A percentile compares a stretch with the other conserved stretches of the same genome.
These are phyloP conservation scores for Himalopsyche kuldschensis DNA, from an alignment of 2,888 invertebrate species.

Conservation along the genomic window DNA sequence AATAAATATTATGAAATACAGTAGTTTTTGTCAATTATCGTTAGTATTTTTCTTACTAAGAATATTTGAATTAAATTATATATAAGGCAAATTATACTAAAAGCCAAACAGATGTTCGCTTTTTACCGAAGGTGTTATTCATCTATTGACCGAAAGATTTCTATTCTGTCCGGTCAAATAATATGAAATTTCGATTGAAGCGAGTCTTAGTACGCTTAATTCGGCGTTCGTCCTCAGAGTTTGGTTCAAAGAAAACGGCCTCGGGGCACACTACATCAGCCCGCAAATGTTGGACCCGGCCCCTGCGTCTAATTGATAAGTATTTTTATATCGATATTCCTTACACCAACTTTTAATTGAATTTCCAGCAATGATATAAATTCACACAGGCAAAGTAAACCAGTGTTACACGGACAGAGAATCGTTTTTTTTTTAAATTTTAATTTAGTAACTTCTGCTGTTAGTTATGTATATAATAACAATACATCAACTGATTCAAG, in stretches of 20 bases:
- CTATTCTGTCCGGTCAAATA: background rate
- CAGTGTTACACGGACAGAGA: background rate
- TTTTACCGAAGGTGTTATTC: background rate
- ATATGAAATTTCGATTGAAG: slow-evolving; percentile 3
- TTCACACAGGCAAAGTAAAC: background rate
- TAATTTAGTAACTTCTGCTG: background rate
- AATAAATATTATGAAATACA: background rate
- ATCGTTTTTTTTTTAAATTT: background rate
- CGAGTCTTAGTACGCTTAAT: background rate
- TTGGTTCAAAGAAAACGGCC: background rate
- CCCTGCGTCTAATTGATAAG: slow-evolving; percentile 31
- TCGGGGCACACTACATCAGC: slow-evolving; percentile 20
- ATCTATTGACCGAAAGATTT: background rate
- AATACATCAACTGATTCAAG: background rate
- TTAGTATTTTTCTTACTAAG: background rate
- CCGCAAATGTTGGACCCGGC: slow-evolving; percentile 25
- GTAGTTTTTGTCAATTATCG: background rate
- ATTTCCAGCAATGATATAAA: background rate
- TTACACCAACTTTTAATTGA: background rate
- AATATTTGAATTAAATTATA: background rate
- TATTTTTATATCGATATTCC: slow-evolving; percentile 11
- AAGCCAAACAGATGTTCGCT: background rate
- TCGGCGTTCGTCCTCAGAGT: slow-evolving; percentile 4
- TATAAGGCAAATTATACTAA: background rate
- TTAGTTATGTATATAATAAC: background rate